These are phyloP conservation scores for Neofelis nebulosa DNA, from an alignment of 2,113 vertebrate genomes.

Conservation along the genomic window DNA sequence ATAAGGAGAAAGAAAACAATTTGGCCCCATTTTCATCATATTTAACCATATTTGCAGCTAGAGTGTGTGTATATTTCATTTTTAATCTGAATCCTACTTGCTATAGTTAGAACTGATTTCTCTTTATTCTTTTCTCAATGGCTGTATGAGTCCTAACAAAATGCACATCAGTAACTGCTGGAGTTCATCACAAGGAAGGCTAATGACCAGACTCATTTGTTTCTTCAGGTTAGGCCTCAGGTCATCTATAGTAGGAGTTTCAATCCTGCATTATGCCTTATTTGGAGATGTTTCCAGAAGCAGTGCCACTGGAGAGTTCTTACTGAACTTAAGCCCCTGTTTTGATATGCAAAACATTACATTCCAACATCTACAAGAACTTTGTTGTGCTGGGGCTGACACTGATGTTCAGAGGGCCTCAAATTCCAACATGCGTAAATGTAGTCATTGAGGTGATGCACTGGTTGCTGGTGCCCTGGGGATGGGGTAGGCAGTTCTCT, in stretches of 20 bases:
- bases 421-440: not conserved
- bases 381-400: not conserved
- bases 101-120: not conserved
- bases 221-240: not conserved
- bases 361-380: not conserved
- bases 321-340: not conserved
- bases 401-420: not conserved
- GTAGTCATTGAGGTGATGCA: not conserved
- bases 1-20: not conserved
- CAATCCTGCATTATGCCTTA: not conserved
- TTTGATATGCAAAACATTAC: not conserved
- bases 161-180: not conserved
- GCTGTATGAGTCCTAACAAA: not conserved
- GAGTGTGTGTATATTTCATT: not conserved
- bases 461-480: not conserved
- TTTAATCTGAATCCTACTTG: not conserved
- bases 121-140: not conserved
- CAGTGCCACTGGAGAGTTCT: not conserved
- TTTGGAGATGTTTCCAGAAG: conserved; percentile 5
- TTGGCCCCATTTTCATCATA: not conserved
- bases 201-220: not conserved
- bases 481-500: not conserved
- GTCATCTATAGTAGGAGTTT: not conserved
- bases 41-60: not conserved
- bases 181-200: not conserved